Percentiles rank a stretch among this genome's conserved stretches.
phyloP scores from a whole-genome alignment of 1,140 invertebrate species.

The Stegodyphus mimosarum region DNA sequence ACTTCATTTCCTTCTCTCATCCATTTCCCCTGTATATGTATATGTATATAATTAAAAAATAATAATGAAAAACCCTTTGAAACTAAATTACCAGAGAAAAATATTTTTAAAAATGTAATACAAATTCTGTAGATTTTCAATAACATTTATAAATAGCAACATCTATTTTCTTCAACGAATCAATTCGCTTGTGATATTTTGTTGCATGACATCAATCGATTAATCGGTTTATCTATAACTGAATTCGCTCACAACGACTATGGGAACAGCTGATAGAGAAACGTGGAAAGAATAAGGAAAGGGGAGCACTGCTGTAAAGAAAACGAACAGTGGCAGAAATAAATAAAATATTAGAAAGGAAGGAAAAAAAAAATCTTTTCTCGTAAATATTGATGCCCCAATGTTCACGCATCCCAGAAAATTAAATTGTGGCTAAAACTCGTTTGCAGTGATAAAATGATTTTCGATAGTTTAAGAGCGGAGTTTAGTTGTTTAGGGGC shows the following conservation, averaged over 20 bases:
- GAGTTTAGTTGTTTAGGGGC: constrained; percentile 36
- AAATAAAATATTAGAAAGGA: no score
- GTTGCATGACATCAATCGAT: constrained; percentile 25
- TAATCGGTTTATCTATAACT: constrained; percentile 40
- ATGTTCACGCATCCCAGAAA: constrained; percentile 23
- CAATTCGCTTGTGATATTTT: no score
- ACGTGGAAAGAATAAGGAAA: constrained; percentile 18
- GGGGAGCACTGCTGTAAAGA: neutral
- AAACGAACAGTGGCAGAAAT: no score
- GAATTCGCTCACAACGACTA: constrained; percentile 24
- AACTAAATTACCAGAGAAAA: no score
- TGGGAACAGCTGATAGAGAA: constrained; percentile 1
- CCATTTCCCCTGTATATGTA: no score
- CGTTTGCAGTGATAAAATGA: constrained; percentile 51
- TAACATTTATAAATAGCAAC: no score
- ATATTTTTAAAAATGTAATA: no score
- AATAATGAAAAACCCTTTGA: no score
- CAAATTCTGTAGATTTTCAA: no score
- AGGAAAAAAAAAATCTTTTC: neutral
- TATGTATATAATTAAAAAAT: no score
- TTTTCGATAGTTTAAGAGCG: constrained; percentile 55
- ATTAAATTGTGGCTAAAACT: constrained; percentile 51
- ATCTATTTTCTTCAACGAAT: no score
- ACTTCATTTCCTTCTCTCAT: no score
- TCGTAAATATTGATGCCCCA: constrained; percentile 42